Evolutionary conservation across 1,140 invertebrate genomes (phyloP), one percentile per base, ranked within the genome.

Genomic region (Drosophila miranda): DNA sequence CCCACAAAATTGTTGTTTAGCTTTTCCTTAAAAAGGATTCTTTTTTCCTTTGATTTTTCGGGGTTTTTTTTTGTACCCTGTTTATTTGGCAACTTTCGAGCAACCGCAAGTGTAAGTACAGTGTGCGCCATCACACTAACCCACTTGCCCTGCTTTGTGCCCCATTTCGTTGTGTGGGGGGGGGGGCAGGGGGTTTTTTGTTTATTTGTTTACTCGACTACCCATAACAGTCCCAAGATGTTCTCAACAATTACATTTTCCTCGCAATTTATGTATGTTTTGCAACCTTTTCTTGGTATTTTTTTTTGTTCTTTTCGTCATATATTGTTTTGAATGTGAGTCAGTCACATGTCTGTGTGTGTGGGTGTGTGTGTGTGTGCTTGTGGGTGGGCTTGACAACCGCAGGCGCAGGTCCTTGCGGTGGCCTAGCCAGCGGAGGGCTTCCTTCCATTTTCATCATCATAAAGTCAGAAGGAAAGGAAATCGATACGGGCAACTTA

Each of bases 401-500:
- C 77, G 46, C 80, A 80, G 80, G 62, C 80, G 51, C 76, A 80
- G 67, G 38, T 80, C 66, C 62, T 68, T 74, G 70, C 69, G 70
- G 70, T 74, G 59, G 70, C 52, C 57, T 23, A 62, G 38, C 55
- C 55, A 46, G 53, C 42, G 51, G 23, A 60, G 72, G 68, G 73
- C 56, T 86, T 84, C 81, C 67, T 34, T 84, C 81, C 30, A 84
- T 86, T 84, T 80, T 86, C 76, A 84, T 84, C 81, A 86, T 83
- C 76, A 86, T 80, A 86, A 84, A 86, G 64, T 70, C 62, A 60
- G 81, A 38, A 38, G 81, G 81, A 81, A 86, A 61, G 66, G 81
- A 84, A 84, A 86, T 86, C 81, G 81, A 84, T 84, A 86, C 67
- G 64, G 68, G 81, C 74, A 86, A 84, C 81, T 84, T 84, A 84